Percentiles rank a stretch among this genome's conserved stretches.
Evolutionary conservation across 2,113 vertebrate genomes (phyloP).

Genomic region (Antennarius striatus): DNA sequence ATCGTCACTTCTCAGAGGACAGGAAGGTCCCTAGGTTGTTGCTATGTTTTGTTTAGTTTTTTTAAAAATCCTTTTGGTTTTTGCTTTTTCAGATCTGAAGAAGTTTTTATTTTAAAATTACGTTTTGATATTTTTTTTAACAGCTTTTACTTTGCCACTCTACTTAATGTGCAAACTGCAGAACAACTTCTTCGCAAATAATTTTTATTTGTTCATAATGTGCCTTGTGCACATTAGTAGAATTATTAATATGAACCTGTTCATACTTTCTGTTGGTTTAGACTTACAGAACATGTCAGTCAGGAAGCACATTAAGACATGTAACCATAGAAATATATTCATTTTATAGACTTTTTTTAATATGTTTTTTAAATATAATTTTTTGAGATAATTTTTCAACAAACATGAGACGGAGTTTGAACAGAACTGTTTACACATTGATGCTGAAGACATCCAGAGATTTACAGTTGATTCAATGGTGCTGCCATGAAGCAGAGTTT

Average conservation of each 20-base stretch:
- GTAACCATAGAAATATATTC: no score
- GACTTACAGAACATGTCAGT: no score
- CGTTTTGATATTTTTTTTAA: no score
- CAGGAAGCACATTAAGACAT: no score
- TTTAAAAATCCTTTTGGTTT: neutral
- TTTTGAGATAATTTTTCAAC: neutral
- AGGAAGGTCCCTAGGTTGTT: neutral
- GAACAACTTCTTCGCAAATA: neutral
- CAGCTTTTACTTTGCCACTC: no score
- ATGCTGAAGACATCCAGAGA: neutral
- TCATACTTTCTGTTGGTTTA: no score
- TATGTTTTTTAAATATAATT: neutral
- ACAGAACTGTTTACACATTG: neutral
- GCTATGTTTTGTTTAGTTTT: neutral
- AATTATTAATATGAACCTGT: no score
- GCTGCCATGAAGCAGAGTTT: neutral
- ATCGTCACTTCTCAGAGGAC: slow-evolving; percentile 1
- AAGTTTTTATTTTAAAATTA: no score
- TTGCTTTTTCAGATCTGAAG: neutral
- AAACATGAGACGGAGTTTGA: neutral
- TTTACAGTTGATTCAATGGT: neutral
- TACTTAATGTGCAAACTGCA: no score
- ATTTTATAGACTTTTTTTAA: neutral
- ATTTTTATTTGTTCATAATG: neutral
- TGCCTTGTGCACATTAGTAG: no score